Percentiles rank a stretch among this genome's conserved stretches.
Evolutionary conservation across 2,113 vertebrate genomes (phyloP).

Genomic region (Heliornis fulica): DNA sequence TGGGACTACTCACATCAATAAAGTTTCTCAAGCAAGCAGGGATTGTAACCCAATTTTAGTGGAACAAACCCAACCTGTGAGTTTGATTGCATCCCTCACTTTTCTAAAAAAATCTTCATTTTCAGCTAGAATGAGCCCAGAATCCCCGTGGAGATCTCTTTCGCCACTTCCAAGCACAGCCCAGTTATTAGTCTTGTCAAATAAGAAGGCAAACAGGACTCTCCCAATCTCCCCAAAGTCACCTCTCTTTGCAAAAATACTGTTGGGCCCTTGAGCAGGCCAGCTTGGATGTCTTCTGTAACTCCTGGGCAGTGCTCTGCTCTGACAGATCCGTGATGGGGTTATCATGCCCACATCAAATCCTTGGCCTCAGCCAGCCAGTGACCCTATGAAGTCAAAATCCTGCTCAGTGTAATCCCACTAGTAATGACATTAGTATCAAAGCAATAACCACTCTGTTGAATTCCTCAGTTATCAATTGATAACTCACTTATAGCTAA

Average conservation of each 20-base stretch:
- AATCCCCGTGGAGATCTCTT: slow-evolving; percentile 8
- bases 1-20: slow-evolving; percentile 48
- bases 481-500: neutral
- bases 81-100: slow-evolving; percentile 35
- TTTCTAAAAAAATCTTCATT: neutral
- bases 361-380: neutral
- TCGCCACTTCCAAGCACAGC: slow-evolving; percentile 6
- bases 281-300: neutral
- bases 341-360: neutral
- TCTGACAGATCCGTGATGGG: neutral
- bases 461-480: neutral
- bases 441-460: neutral
- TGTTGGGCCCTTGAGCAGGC: neutral
- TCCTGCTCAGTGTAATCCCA: neutral
- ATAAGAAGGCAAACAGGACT: neutral
- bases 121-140: slow-evolving; percentile 23
- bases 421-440: neutral
- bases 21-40: slow-evolving; percentile 25
- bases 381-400: neutral
- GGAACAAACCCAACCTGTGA: slow-evolving; percentile 39
- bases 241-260: neutral
- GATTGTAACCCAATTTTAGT: slow-evolving; percentile 41
- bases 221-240: neutral
- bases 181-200: slow-evolving; percentile 39
- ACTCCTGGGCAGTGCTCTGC: neutral